Evolutionary conservation across 2,797 vertebrate species (phyloP).

Genomic region (Aotus griseimembra): DNA sequence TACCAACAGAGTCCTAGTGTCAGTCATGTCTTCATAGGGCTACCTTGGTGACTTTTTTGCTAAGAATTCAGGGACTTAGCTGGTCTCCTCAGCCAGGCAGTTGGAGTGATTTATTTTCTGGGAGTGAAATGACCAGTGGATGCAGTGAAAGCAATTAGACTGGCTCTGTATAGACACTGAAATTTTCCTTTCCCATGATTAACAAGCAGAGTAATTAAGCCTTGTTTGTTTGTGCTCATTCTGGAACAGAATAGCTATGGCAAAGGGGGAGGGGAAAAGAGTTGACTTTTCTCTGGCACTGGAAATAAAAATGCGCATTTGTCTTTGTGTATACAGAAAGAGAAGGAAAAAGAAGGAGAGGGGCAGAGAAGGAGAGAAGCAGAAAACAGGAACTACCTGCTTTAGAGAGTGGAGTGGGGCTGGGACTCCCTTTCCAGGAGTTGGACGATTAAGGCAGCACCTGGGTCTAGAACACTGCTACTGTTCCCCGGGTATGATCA

Average conservation of each 20-base stretch:
- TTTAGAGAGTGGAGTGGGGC: background rate
- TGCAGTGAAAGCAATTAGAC: slow-evolving; percentile 32
- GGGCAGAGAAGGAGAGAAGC: background rate
- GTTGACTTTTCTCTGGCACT: background rate
- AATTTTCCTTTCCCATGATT: background rate
- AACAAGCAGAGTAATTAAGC: slow-evolving; percentile 45
- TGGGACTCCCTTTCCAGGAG: background rate
- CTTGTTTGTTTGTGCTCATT: slow-evolving; percentile 33
- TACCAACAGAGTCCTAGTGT: background rate
- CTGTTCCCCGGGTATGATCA: background rate
- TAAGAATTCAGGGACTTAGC: background rate
- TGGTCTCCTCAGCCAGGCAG: background rate
- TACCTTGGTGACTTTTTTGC: background rate
- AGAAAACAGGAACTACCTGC: background rate
- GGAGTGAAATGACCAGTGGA: background rate
- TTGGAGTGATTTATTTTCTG: slow-evolving; percentile 46
- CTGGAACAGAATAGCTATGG: background rate
- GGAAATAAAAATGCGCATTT: background rate
- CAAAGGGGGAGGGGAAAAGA: background rate
- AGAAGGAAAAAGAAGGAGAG: background rate
- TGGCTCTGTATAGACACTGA: background rate
- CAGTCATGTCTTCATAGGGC: background rate
- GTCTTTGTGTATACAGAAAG: background rate
- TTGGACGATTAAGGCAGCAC: background rate
- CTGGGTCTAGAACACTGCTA: background rate